A percentile compares a stretch with the other conserved stretches of the same genome.
These are phyloP conservation scores for Lagodon rhomboides DNA, from an alignment of 2,797 vertebrate genomes.

Conservation along the genomic window DNA sequence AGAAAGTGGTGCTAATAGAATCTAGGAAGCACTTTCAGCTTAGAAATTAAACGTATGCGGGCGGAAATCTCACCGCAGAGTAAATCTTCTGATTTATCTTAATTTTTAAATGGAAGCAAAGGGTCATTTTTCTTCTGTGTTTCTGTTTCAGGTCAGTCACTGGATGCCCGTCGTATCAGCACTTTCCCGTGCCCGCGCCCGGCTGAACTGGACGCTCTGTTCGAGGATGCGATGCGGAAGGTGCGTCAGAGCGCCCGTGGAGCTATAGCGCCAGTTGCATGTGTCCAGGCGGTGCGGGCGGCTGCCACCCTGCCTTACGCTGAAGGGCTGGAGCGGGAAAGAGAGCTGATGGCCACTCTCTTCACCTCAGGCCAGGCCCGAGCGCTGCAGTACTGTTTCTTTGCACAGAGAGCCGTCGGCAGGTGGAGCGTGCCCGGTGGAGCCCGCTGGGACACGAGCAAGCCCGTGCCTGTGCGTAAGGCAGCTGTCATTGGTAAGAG, in stretches of 20 bases:
- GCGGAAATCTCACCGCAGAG: slow-evolving; percentile 25
- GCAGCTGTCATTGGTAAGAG: slow-evolving; percentile 91
- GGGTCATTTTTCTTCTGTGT: neutral
- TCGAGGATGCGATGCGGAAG: slow-evolving; percentile 77
- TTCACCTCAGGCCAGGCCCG: slow-evolving; percentile 88
- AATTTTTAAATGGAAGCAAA: slow-evolving; percentile 6
- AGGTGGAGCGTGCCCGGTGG: slow-evolving; percentile 88
- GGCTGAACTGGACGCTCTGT: slow-evolving; percentile 82
- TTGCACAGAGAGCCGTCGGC: slow-evolving; percentile 86
- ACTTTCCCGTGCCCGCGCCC: slow-evolving; percentile 66
- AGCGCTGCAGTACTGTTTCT: slow-evolving; percentile 92
- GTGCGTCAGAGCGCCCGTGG: slow-evolving; percentile 83
- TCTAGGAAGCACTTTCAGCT: slow-evolving; percentile 12
- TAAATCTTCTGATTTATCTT: slow-evolving; percentile 8
- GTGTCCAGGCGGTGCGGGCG: slow-evolving; percentile 88
- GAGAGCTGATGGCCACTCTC: slow-evolving; percentile 85
- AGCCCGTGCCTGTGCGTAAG: slow-evolving; percentile 82
- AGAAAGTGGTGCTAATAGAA: slow-evolving; percentile 14
- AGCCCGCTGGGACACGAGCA: slow-evolving; percentile 88
- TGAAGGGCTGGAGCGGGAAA: slow-evolving; percentile 86
- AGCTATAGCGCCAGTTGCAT: slow-evolving; percentile 88
- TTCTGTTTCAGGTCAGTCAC: slow-evolving; percentile 79
- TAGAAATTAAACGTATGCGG: slow-evolving; percentile 34
- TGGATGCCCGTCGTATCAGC: slow-evolving; percentile 86
- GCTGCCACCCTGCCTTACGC: slow-evolving; percentile 85